Evolutionary conservation across 2,113 vertebrate genomes (phyloP).

Genomic region (Trematomus loennbergii): DNA sequence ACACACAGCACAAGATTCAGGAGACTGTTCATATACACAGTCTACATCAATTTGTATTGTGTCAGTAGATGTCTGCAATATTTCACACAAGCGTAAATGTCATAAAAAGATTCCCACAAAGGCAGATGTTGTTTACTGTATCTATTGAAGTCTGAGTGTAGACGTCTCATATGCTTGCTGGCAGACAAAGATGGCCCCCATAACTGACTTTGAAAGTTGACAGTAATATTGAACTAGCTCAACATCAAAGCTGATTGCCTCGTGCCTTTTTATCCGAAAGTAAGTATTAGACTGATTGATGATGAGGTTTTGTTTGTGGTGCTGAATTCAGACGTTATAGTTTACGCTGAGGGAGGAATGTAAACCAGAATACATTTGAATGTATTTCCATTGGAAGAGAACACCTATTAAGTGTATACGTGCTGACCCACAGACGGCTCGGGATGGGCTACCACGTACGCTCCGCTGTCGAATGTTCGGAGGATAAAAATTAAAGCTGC

Average conservation of each 20-base stretch:
- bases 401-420: conserved; percentile 31
- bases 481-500: conserved; percentile 62
- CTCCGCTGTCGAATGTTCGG: conserved; percentile 44
- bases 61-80: conserved; percentile 11
- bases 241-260: conserved; percentile 64
- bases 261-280: conserved; percentile 33
- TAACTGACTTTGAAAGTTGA: conserved; percentile 52
- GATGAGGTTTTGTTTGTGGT: conserved; percentile 57
- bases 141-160: conserved; percentile 9
- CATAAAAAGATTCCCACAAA: conserved; percentile 31
- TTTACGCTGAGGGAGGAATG: conserved; percentile 24
- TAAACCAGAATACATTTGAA: conserved; percentile 68
- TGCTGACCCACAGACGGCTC: conserved; percentile 51
- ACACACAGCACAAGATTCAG: neutral
- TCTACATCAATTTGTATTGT: conserved; percentile 30
- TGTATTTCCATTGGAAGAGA: conserved; percentile 66
- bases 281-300: conserved; percentile 39
- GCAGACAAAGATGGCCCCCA: conserved; percentile 42
- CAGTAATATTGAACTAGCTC: conserved; percentile 22
- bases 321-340: conserved; percentile 39
- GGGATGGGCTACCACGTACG: conserved; percentile 17
- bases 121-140: conserved; percentile 56
- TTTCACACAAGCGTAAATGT: conserved; percentile 33
- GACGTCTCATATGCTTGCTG: neutral
- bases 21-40: neutral